phyloP scores from a whole-genome alignment of 2,797 vertebrate species.

The Hoplostethus atlanticus region DNA sequence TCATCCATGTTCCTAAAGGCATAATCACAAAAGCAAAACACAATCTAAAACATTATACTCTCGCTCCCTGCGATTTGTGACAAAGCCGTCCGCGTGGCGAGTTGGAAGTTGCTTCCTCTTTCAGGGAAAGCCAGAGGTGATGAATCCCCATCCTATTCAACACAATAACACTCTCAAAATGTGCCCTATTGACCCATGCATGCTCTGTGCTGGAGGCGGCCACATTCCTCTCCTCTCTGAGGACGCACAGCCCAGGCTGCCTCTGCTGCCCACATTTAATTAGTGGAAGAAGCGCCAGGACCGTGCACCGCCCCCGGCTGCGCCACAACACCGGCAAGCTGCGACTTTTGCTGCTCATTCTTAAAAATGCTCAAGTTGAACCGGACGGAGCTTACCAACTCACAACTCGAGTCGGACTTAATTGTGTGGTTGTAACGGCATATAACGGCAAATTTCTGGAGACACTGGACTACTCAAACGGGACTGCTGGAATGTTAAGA shows the following conservation, averaged over 20 bases:
- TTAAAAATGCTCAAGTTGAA: slow-evolving; percentile 46
- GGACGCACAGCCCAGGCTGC: slow-evolving; percentile 37
- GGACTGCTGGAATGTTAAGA: background rate
- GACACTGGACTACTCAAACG: background rate
- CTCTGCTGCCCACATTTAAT: slow-evolving; percentile 50
- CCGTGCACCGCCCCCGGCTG: slow-evolving; percentile 34
- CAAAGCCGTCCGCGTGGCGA: background rate
- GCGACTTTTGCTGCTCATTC: slow-evolving; percentile 16
- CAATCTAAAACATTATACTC: too few relatives aligned
- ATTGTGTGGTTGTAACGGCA: too few relatives aligned
- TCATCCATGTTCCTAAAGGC: too few relatives aligned
- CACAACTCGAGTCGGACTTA: too few relatives aligned
- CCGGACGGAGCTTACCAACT: slow-evolving; percentile 21
- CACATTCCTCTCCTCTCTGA: slow-evolving; percentile 74
- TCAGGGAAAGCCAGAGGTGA: background rate
- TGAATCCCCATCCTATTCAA: slow-evolving; percentile 12
- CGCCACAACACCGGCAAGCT: slow-evolving; percentile 5
- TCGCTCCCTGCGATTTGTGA: background rate
- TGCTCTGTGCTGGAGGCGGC: slow-evolving; percentile 67
- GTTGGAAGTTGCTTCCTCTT: background rate
- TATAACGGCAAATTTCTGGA: background rate
- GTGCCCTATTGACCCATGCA: slow-evolving; percentile 64
- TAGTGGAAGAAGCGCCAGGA: slow-evolving; percentile 49
- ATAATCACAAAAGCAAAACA: too few relatives aligned
- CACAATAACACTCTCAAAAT: slow-evolving; percentile 44